phyloP scores from a whole-genome alignment of 2,113 vertebrate species.

The Hassar affinis region DNA sequence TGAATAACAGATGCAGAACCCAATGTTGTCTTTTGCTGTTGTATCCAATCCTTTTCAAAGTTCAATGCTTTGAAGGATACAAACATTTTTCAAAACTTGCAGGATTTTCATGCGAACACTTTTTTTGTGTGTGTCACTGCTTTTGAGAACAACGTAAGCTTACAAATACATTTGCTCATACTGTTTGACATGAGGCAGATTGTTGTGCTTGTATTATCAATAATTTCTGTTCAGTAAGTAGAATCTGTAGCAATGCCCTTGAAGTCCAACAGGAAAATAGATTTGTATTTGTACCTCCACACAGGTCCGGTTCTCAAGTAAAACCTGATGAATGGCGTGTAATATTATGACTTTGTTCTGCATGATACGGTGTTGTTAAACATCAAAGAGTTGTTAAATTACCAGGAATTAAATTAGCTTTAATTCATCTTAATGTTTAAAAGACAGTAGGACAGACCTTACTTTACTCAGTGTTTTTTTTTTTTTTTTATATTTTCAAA shows the following conservation, averaged over 20 bases:
- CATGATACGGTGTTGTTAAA: too few relatives aligned
- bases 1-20: not conserved
- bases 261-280: not conserved
- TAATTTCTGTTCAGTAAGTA: not conserved
- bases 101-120: too few relatives aligned
- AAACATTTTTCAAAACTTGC: too few relatives aligned
- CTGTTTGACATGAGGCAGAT: too few relatives aligned
- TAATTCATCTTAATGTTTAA: not conserved
- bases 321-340: not conserved
- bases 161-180: too few relatives aligned
- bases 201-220: not conserved
- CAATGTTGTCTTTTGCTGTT: not conserved
- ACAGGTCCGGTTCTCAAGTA: not conserved
- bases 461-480: not conserved
- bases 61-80: not conserved
- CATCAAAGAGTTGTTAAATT: not conserved
- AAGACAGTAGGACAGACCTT: not conserved
- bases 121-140: too few relatives aligned
- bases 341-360: not conserved
- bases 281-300: not conserved
- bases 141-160: too few relatives aligned
- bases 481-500: not conserved
- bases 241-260: not conserved
- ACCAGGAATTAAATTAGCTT: not conserved
- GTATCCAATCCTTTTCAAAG: too few relatives aligned